Evolutionary conservation across 2,113 vertebrate species (phyloP), one percentile per base, ranked within the genome.

Genomic region (Ibidorhyncha struthersii): DNA sequence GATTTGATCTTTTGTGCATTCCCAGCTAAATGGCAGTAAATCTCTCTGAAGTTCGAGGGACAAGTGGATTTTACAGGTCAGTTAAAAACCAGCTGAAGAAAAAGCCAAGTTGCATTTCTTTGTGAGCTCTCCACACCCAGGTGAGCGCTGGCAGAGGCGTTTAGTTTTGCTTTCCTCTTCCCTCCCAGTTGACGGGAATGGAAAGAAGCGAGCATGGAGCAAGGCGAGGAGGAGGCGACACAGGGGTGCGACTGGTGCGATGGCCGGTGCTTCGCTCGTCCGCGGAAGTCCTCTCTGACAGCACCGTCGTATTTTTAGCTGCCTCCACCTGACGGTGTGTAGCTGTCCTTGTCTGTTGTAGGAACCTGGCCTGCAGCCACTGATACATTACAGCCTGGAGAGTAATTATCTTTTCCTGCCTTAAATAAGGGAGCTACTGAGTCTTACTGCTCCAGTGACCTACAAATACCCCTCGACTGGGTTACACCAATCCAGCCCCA

Each of bases 121-220:
- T 76, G 82, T 40, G 22, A 22, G 65, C 65, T 43, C 30, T 27
- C 30, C 22, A 12, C 3, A 17, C 16, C 47, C 9, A 0, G 2
- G 2, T 3, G 29, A 36, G 82, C 4, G 22, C 65, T 45, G 43
- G 27, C n/a, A 18, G 45, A 53, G 21, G 14, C 17, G 23, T 40
- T 45, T 8, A 3, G 14, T 29, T 58, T 26, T 32, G 19, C 52
- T 85, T 88, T 71, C 56, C 50, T 38, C 71, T 34, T 52, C 71
- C 36, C 83, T 36, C 32, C 38, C 62, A 14, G 41, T 9, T 1
- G 4, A 4, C 11, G 87, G 74, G 74, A 22, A n/a, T 4, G 22
- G 72, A 5, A 38, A 9, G 67, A 3, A n/a, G 29, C 4, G 26
- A 66, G 65, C 0, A 0, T 0, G 41, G 41, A 52, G 58, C 63